Evolutionary conservation across 2,797 vertebrate species (phyloP).

Genomic region (Xenops minutus): DNA sequence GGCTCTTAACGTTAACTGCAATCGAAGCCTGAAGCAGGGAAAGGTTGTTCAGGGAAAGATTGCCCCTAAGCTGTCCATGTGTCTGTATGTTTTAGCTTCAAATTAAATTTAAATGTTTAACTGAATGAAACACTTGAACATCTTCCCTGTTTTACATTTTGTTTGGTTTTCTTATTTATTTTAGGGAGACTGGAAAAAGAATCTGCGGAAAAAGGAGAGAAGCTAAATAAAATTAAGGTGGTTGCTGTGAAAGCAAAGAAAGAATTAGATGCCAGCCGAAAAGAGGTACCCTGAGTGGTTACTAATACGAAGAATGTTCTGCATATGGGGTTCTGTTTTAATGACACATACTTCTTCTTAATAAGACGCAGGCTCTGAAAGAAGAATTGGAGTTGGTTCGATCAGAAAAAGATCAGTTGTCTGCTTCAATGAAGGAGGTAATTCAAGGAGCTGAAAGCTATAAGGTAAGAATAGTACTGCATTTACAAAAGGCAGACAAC

Average conservation of each 20-base stretch:
- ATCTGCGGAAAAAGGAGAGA: constrained; percentile 87
- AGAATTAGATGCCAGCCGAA: constrained; percentile 88
- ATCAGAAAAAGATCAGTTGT: constrained; percentile 83
- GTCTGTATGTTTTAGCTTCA: not conserved
- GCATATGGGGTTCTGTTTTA: not conserved
- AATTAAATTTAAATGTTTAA: not conserved
- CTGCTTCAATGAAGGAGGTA: constrained; percentile 88
- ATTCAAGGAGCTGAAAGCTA: constrained; percentile 93
- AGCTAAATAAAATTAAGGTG: constrained; percentile 91
- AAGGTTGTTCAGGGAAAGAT: not conserved
- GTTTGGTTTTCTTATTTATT: not conserved
- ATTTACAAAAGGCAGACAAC: not conserved
- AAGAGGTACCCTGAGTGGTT: constrained; percentile 82
- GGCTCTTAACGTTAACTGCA: not conserved
- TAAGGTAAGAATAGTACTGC: constrained; percentile 80
- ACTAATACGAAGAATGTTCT: not conserved
- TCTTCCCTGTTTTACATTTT: not conserved
- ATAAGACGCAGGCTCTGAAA: constrained; percentile 76
- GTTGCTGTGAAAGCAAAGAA: constrained; percentile 96
- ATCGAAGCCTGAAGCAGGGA: not conserved
- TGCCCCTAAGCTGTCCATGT: not conserved
- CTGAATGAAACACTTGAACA: not conserved
- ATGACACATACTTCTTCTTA: not conserved
- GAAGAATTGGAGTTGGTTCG: constrained; percentile 82
- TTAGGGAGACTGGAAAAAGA: constrained; percentile 81